Conservation (phyloP, 2,113 vertebrate genomes). For the Hylia prasina region DNA sequence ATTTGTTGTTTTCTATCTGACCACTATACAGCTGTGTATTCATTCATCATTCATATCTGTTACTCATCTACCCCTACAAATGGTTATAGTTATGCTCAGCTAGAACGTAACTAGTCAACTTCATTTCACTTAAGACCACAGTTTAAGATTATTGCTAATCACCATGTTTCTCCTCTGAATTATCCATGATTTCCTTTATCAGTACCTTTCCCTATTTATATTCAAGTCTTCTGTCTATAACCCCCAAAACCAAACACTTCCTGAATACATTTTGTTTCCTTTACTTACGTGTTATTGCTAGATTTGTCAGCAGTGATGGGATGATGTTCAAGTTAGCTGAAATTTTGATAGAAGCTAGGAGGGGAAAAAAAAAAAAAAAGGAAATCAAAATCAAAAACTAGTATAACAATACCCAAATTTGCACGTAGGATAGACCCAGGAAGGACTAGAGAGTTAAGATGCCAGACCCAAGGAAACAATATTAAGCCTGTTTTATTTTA, state of each 20-base stretch:
- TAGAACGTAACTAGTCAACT: not conserved
- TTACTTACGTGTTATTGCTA: constrained; percentile 54
- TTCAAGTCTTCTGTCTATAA: not conserved
- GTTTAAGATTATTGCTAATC: not conserved
- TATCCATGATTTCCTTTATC: not conserved
- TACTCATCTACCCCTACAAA: not conserved
- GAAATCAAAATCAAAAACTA: not conserved
- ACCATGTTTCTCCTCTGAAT: not conserved
- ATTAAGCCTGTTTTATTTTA: not conserved
- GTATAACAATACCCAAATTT: not conserved
- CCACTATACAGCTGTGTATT: not conserved
- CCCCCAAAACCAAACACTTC: not conserved
- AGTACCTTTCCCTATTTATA: not conserved
- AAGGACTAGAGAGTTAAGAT: not conserved
- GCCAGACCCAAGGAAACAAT: not conserved
- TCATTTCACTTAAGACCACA: not conserved
- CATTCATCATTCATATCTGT: not conserved
- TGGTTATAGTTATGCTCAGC: not conserved
- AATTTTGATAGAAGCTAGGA: not conserved
- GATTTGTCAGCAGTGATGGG: not conserved
- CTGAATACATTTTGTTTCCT: not conserved
- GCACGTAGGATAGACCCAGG: not conserved
- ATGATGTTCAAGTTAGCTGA: constrained; percentile 28
- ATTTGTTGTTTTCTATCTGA: not conserved
- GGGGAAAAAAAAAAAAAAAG: not conserved